phyloP scores from a whole-genome alignment of 2,113 vertebrate species.

The Sander lucioperca region DNA sequence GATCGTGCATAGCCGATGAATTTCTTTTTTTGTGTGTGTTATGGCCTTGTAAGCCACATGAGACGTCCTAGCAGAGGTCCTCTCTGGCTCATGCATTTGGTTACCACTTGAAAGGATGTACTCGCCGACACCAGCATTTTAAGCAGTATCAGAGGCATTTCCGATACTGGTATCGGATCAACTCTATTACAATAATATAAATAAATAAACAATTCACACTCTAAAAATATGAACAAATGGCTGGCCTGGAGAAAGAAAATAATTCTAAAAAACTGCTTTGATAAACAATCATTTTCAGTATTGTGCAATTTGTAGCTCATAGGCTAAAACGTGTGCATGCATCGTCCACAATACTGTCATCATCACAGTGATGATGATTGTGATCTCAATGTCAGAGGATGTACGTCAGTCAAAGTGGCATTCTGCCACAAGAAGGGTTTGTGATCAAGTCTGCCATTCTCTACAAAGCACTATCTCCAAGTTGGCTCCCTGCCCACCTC shows the following conservation, averaged over 20 bases:
- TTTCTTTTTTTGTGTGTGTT: no score
- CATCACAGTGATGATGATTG: not conserved
- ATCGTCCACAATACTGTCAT: no score
- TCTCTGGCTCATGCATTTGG: no score
- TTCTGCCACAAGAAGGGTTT: slow-evolving; percentile 61
- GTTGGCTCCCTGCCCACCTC: slow-evolving; percentile 54
- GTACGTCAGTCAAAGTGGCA: slow-evolving; percentile 56
- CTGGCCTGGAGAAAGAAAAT: not conserved
- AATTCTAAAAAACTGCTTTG: not conserved
- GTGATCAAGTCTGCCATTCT: slow-evolving; percentile 48
- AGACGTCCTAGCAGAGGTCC: no score
- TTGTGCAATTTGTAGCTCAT: not conserved
- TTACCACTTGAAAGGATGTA: no score
- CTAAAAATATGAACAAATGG: not conserved
- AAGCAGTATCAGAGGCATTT: no score
- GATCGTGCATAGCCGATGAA: no score
- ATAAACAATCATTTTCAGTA: not conserved
- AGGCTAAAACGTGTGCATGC: not conserved
- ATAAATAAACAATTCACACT: not conserved
- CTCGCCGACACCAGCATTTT: no score
- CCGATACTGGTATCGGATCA: no score
- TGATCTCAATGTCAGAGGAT: slow-evolving; percentile 38
- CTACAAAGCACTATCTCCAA: slow-evolving; percentile 29
- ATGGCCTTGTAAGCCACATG: no score
- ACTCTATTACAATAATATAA: no score